phyloP scores from a whole-genome alignment of 2,888 invertebrate species.

The Agriopis marginaria region DNA sequence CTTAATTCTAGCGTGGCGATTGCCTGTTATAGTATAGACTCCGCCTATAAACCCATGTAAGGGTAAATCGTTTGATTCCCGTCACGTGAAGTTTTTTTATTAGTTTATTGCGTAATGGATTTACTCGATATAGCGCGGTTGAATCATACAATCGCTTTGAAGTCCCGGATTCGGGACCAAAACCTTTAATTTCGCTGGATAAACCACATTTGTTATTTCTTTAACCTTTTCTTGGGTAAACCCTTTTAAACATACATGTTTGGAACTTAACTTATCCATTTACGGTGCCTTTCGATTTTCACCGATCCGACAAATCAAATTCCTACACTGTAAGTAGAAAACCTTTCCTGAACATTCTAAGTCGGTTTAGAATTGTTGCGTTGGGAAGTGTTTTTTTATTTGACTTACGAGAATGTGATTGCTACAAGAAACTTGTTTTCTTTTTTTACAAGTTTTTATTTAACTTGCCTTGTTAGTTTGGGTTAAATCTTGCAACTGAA shows the following conservation, averaged over 20 bases:
- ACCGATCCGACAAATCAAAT: conserved; percentile 34
- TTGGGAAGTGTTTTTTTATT: conserved; percentile 31
- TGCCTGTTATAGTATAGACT: conserved; percentile 51
- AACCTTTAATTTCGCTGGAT: conserved; percentile 58
- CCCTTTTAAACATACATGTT: conserved; percentile 54
- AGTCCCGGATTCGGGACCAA: conserved; percentile 40
- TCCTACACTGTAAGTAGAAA: conserved; percentile 16
- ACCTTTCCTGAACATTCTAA: conserved; percentile 22
- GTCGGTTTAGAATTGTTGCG: conserved; percentile 21
- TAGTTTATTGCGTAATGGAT: conserved; percentile 58
- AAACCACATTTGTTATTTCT: conserved; percentile 61
- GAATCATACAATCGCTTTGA: conserved; percentile 64
- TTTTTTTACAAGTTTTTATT: neutral
- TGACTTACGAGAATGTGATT: conserved; percentile 17
- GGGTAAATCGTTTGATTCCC: conserved; percentile 36
- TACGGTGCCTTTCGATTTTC: conserved; percentile 33
- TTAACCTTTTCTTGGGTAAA: conserved; percentile 54
- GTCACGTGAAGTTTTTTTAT: conserved; percentile 59
- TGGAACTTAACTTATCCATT: conserved; percentile 42
- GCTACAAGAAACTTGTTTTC: conserved; percentile 5
- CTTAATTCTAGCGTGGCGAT: conserved; percentile 60
- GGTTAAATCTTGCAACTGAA: no score
- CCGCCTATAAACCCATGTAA: conserved; percentile 51
- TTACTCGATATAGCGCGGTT: conserved; percentile 57
- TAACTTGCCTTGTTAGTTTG: no score